These are phyloP conservation scores for Xenopus laevis DNA, from an alignment of 2,113 vertebrate species.

Conservation along the genomic window DNA sequence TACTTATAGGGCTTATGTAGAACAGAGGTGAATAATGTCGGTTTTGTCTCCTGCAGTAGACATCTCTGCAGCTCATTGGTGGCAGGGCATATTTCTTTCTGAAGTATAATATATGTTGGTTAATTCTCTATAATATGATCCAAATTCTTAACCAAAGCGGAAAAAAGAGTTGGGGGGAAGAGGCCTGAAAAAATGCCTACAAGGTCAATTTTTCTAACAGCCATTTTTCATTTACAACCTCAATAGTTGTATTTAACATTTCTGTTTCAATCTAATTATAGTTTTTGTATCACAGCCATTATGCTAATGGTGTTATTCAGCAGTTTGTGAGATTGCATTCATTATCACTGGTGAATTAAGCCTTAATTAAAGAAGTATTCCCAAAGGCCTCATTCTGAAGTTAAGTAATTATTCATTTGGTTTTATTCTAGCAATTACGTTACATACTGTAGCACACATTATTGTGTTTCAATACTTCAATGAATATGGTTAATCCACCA, in stretches of 20 bases:
- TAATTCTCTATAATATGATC: too few species aligned
- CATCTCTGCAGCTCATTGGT: too few species aligned
- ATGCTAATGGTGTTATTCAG: conserved; percentile 80
- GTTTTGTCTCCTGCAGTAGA: too few species aligned
- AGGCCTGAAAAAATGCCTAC: conserved; percentile 46
- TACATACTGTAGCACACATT: conserved; percentile 74
- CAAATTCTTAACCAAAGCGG: too few species aligned
- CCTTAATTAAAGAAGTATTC: conserved; percentile 83
- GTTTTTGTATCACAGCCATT: conserved; percentile 78
- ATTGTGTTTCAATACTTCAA: conserved; percentile 69
- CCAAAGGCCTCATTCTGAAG: conserved; percentile 75
- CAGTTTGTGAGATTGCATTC: conserved; percentile 83
- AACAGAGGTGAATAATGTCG: too few species aligned
- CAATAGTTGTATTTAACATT: conserved; percentile 74
- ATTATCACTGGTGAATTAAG: conserved; percentile 84
- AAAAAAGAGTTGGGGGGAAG: background rate
- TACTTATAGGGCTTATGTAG: too few species aligned
- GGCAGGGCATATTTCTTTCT: too few species aligned
- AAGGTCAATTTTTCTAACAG: conserved; percentile 61
- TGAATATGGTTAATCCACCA: conserved; percentile 72
- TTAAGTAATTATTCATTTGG: conserved; percentile 83
- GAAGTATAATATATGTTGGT: too few species aligned
- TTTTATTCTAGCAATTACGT: conserved; percentile 79
- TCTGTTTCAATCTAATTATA: conserved; percentile 80
- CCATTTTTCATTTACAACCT: conserved; percentile 68